Evolutionary conservation across 2,888 invertebrate genomes (phyloP).

Genomic region (Cantharis rufa): DNA sequence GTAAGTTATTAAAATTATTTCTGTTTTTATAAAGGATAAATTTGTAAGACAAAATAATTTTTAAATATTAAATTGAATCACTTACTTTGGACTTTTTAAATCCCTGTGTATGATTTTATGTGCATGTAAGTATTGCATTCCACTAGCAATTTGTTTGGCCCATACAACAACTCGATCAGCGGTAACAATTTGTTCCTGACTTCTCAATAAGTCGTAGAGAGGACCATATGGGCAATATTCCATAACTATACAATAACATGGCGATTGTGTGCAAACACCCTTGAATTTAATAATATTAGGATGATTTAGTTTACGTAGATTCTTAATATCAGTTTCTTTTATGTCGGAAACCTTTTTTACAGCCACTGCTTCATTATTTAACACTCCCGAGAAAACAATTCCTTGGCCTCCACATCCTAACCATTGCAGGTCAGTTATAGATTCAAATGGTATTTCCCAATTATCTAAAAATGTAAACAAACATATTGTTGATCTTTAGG

Average conservation of each 20-base stretch:
- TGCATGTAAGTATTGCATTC: slow-evolving; percentile 94
- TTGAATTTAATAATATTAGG: slow-evolving; percentile 92
- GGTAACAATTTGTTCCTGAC: slow-evolving; percentile 80
- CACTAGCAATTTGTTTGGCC: slow-evolving; percentile 93
- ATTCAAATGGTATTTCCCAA: slow-evolving; percentile 95
- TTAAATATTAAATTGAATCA: slow-evolving; percentile 34
- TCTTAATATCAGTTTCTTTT: slow-evolving; percentile 90
- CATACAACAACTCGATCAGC: slow-evolving; percentile 88
- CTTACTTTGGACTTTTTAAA: slow-evolving; percentile 98
- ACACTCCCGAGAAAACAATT: slow-evolving; percentile 86
- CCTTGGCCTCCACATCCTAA: slow-evolving; percentile 96
- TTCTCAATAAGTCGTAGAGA: slow-evolving; percentile 85
- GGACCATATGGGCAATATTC: slow-evolving; percentile 97
- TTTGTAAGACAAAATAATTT: no score
- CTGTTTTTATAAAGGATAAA: no score
- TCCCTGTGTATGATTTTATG: slow-evolving; percentile 98
- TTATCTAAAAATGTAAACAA: slow-evolving; percentile 62
- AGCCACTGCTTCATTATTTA: slow-evolving; percentile 85
- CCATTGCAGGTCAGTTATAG: slow-evolving; percentile 86
- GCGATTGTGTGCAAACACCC: slow-evolving; percentile 91
- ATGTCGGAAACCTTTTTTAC: slow-evolving; percentile 94
- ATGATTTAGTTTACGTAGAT: slow-evolving; percentile 89
- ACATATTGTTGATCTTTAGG: neutral
- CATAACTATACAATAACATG: slow-evolving; percentile 96
- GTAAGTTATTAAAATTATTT: no score